phyloP scores from a whole-genome alignment of 2,888 invertebrate species.

The Graphium colonna region DNA sequence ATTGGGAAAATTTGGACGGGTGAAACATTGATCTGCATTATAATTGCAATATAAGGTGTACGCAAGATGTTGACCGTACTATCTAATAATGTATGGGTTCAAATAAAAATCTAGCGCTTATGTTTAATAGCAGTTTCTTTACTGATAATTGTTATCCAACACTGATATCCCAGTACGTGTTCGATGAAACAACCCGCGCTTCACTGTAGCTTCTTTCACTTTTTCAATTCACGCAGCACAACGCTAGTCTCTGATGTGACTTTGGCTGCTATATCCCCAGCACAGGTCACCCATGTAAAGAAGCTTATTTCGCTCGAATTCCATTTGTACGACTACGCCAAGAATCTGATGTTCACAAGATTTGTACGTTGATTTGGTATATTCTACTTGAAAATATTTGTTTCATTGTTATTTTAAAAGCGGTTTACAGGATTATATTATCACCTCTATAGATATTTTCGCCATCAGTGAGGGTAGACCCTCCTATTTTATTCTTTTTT shows the following conservation, averaged over 20 bases:
- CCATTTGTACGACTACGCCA: conserved; percentile 95
- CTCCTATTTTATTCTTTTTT: no score
- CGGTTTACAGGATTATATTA: no score
- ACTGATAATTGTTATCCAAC: conserved; percentile 17
- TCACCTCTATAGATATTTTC: no score
- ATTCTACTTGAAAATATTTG: no score
- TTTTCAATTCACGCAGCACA: conserved; percentile 96
- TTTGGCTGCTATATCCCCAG: conserved; percentile 86
- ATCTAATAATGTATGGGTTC: no score
- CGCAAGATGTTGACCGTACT: no score
- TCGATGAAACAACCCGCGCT: conserved; percentile 94
- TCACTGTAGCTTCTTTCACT: no score
- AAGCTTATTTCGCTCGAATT: conserved; percentile 93
- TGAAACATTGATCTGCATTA: no score
- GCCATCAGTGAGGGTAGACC: no score
- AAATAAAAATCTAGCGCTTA: background rate
- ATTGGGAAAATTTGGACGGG: no score
- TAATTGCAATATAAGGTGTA: no score
- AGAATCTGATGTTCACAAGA: conserved; percentile 90
- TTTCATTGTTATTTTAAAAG: background rate
- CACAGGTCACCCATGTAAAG: conserved; percentile 87
- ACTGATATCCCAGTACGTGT: conserved; percentile 93
- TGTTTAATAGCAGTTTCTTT: background rate
- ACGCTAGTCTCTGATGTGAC: conserved; percentile 92
- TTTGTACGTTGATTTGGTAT: conserved; percentile 32